Conservation (phyloP, 2,888 invertebrate species). For the Aphodius sticticus region DNA sequence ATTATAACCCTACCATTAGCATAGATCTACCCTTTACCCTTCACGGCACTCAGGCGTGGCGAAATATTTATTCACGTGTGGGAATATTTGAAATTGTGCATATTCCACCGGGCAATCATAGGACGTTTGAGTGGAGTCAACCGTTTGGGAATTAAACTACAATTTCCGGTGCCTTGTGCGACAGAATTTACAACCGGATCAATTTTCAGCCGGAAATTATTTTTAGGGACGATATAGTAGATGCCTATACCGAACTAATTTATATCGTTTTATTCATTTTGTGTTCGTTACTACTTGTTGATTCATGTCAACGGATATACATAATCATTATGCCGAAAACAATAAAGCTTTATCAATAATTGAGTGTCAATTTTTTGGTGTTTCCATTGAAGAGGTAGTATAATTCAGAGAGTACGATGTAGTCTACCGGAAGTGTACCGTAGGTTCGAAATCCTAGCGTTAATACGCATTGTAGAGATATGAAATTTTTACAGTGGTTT, state of each 20-base stretch:
- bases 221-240: slow-evolving; percentile 30
- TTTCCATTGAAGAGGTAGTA: no score
- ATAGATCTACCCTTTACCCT: background rate
- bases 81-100: background rate
- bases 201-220: slow-evolving; percentile 53
- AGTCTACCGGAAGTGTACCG: no score
- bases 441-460: no score
- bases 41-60: background rate
- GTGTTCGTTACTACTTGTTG: background rate
- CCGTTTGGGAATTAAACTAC: slow-evolving; percentile 52
- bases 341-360: no score
- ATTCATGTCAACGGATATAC: background rate
- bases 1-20: background rate
- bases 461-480: no score
- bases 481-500: no score
- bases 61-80: background rate
- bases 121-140: slow-evolving; percentile 22
- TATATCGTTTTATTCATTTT: background rate
- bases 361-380: no score
- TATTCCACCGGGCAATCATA: background rate
- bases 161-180: slow-evolving; percentile 52
- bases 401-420: no score
- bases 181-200: slow-evolving; percentile 48
- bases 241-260: background rate
- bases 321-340: no score